These are phyloP conservation scores for Portevinia maculata DNA, from an alignment of 2,888 invertebrate species.

Conservation along the genomic window DNA sequence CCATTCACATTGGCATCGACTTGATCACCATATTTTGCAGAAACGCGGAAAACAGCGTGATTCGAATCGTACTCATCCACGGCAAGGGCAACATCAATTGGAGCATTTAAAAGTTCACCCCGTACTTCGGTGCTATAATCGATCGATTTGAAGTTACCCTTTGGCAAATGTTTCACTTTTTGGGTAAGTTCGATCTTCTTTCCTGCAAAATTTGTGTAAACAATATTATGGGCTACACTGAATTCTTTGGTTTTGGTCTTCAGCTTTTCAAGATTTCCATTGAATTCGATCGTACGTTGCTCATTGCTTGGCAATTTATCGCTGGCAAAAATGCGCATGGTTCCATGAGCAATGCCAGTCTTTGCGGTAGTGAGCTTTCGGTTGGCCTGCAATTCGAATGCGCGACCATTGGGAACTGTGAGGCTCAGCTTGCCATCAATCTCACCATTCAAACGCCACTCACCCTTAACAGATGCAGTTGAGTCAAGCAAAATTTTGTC, in stretches of 20 bases:
- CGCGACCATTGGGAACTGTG: constrained; percentile 77
- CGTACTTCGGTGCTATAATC: constrained; percentile 70
- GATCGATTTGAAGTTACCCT: constrained; percentile 78
- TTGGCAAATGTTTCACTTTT: constrained; percentile 80
- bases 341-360: constrained; percentile 82
- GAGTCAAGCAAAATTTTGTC: constrained; percentile 82
- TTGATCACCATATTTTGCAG: constrained; percentile 83
- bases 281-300: constrained; percentile 81
- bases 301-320: constrained; percentile 76
- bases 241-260: constrained; percentile 82
- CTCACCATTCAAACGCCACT: constrained; percentile 78
- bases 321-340: constrained; percentile 84
- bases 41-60: constrained; percentile 82
- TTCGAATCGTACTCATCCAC: constrained; percentile 78
- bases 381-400: constrained; percentile 81
- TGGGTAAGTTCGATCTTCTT: constrained; percentile 82
- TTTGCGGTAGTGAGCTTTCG: constrained; percentile 82
- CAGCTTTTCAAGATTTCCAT: constrained; percentile 81
- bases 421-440: constrained; percentile 77
- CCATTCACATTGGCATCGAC: constrained; percentile 82
- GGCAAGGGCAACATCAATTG: constrained; percentile 78
- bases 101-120: constrained; percentile 81
- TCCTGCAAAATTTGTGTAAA: constrained; percentile 83
- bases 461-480: constrained; percentile 77
- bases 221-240: constrained; percentile 81